Conservation (phyloP, 2,888 invertebrate species). For the Eristalinus sepulchralis region DNA sequence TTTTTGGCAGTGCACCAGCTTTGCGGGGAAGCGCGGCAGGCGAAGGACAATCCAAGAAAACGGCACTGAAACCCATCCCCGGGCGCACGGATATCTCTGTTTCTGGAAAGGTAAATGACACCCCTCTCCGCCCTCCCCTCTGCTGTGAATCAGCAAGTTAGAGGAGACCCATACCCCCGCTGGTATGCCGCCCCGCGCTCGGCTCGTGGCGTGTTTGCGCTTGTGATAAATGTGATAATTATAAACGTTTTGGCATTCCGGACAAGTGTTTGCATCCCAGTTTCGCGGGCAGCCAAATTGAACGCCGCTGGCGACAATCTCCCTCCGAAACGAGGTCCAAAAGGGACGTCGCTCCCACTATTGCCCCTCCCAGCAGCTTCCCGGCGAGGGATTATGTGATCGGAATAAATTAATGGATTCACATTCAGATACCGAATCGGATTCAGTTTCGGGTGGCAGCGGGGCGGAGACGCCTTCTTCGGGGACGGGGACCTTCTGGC, state of each 20-base stretch:
- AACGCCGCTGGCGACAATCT: slow-evolving; percentile 43
- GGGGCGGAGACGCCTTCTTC: not conserved
- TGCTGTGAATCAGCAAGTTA: slow-evolving; percentile 22
- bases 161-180: slow-evolving; percentile 6
- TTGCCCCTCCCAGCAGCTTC: not conserved
- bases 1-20: slow-evolving; percentile 59
- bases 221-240: slow-evolving; percentile 71
- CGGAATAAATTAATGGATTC: slow-evolving; percentile 64
- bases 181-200: slow-evolving; percentile 29
- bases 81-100: slow-evolving; percentile 49
- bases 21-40: slow-evolving; percentile 27
- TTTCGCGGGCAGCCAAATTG: slow-evolving; percentile 60
- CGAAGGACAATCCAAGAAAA: slow-evolving; percentile 16
- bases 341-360: not conserved
- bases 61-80: slow-evolving; percentile 23
- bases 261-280: slow-evolving; percentile 67
- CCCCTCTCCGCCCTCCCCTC: not conserved
- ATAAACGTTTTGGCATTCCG: slow-evolving; percentile 69
- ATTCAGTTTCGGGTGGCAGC: not conserved
- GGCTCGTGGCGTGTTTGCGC: slow-evolving; percentile 54
- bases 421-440: slow-evolving; percentile 21
- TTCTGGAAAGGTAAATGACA: slow-evolving; percentile 65
- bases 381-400: slow-evolving; percentile 58
- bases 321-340: slow-evolving; percentile 14
- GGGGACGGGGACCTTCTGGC: slow-evolving; percentile 31